Conservation (phyloP, 2,888 invertebrate genomes). For the Latrodectus hesperus region DNA sequence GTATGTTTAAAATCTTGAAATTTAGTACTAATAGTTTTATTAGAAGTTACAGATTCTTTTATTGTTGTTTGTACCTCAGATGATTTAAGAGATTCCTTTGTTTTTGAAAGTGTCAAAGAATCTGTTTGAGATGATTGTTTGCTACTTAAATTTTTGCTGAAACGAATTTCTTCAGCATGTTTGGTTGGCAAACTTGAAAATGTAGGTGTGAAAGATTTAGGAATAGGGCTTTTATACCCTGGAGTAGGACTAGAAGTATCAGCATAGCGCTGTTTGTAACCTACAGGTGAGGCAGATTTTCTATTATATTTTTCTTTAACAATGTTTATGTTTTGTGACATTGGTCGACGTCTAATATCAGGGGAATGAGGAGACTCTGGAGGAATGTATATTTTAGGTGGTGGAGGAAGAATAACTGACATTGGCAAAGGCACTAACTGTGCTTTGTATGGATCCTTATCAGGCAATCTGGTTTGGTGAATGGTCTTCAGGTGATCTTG, state of each 20-base stretch:
- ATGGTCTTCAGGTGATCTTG: constrained; percentile 70
- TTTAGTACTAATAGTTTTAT: constrained; percentile 9
- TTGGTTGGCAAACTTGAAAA: constrained; percentile 13
- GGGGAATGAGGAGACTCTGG: constrained; percentile 50
- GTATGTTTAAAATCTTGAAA: neutral
- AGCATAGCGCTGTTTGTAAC: constrained; percentile 35
- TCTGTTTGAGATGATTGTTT: neutral
- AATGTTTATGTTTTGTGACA: constrained; percentile 11
- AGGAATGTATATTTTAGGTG: constrained; percentile 66
- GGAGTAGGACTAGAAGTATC: constrained; percentile 45
- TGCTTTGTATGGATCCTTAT: constrained; percentile 69
- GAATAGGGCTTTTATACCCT: constrained; percentile 32
- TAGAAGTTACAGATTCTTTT: neutral
- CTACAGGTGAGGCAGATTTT: constrained; percentile 35
- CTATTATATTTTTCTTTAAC: constrained; percentile 33
- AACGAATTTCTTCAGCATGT: neutral
- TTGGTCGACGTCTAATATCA: constrained; percentile 15
- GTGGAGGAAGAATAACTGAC: constrained; percentile 60
- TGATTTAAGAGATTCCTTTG: constrained; percentile 27
- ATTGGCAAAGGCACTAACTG: constrained; percentile 62
- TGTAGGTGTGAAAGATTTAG: constrained; percentile 35
- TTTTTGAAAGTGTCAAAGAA: neutral
- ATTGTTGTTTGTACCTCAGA: constrained; percentile 5
- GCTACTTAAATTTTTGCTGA: neutral
- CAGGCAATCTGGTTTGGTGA: constrained; percentile 68